A percentile compares a stretch with the other conserved stretches of the same genome.
These are phyloP conservation scores for Panagrolaimus sp. DNA, from an alignment of 1,140 invertebrate genomes.

Conservation along the genomic window DNA sequence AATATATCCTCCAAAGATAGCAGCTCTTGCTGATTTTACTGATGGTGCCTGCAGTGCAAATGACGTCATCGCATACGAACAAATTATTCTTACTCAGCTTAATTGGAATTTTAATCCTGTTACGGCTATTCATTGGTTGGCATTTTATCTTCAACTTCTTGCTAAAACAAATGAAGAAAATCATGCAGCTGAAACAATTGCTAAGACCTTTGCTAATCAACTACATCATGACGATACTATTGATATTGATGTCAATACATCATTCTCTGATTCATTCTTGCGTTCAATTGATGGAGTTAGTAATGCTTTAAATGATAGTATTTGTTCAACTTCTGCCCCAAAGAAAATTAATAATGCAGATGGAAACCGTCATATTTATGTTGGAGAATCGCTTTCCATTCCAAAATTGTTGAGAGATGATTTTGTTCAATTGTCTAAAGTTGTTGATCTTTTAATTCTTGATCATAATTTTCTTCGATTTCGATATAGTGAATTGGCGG, in stretches of 20 bases:
- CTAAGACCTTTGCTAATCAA: too few relatives aligned
- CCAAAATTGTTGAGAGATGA: slow-evolving; percentile 43
- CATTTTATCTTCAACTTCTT: slow-evolving; percentile 80
- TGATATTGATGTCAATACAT: too few relatives aligned
- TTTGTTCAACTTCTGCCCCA: slow-evolving; percentile 21
- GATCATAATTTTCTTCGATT: slow-evolving; percentile 33
- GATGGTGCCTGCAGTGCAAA: slow-evolving; percentile 85
- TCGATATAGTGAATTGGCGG: slow-evolving; percentile 45
- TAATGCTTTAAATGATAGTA: slow-evolving; percentile 19
- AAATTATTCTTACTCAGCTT: slow-evolving; percentile 73
- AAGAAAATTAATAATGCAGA: too few relatives aligned
- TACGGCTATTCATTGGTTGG: slow-evolving; percentile 83
- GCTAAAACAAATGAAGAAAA: neutral
- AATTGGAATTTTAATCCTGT: slow-evolving; percentile 86
- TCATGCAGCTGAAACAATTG: neutral
- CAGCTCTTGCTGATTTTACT: slow-evolving; percentile 91
- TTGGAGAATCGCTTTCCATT: slow-evolving; percentile 19
- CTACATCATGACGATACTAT: too few relatives aligned
- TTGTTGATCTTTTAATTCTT: slow-evolving; percentile 39
- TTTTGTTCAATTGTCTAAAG: slow-evolving; percentile 38
- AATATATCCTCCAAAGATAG: slow-evolving; percentile 93
- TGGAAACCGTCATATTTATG: neutral
- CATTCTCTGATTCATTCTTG: neutral
- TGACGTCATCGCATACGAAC: slow-evolving; percentile 82
- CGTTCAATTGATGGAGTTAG: neutral